Percentiles rank a stretch among this genome's conserved stretches.
phyloP scores from a whole-genome alignment of 2,113 vertebrate genomes.

The Bufo gargarizans region DNA sequence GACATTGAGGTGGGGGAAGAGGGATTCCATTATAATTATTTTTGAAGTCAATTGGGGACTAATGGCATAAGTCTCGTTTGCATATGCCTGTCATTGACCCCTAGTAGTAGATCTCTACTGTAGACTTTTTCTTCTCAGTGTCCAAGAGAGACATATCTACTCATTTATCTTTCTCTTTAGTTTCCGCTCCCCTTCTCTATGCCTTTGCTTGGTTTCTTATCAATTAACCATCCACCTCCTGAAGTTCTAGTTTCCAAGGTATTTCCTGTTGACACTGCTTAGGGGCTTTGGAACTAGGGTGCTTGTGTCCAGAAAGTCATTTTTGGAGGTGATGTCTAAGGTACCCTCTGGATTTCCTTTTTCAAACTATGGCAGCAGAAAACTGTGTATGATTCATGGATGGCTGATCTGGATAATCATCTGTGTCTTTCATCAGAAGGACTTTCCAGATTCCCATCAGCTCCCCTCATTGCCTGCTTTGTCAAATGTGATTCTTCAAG shows the following conservation, averaged over 20 bases:
- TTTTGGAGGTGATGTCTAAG: conserved; percentile 62
- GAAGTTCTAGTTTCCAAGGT: conserved; percentile 62
- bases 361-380: conserved; percentile 86
- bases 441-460: conserved; percentile 73
- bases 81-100: too few species aligned
- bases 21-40: background rate
- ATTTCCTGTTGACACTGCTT: conserved; percentile 1
- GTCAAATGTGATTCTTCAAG: conserved; percentile 82
- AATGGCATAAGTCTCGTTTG: too few species aligned
- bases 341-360: conserved; percentile 74
- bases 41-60: background rate
- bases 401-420: conserved; percentile 73
- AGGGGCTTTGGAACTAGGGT: background rate
- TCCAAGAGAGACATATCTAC: too few species aligned
- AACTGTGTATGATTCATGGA: conserved; percentile 85
- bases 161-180: conserved; percentile 52
- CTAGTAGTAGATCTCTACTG: too few species aligned
- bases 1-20: background rate
- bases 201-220: conserved; percentile 70
- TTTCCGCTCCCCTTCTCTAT: conserved; percentile 66
- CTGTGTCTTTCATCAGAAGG: conserved; percentile 76
- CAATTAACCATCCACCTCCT: conserved; percentile 84
- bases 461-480: conserved; percentile 80
- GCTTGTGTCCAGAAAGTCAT: conserved; percentile 56
- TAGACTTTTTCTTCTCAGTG: too few species aligned